A percentile compares a stretch with the other conserved stretches of the same genome.
These are phyloP conservation scores for Nothoprocta pentlandii DNA, from an alignment of 2,113 vertebrate genomes.

Conservation along the genomic window DNA sequence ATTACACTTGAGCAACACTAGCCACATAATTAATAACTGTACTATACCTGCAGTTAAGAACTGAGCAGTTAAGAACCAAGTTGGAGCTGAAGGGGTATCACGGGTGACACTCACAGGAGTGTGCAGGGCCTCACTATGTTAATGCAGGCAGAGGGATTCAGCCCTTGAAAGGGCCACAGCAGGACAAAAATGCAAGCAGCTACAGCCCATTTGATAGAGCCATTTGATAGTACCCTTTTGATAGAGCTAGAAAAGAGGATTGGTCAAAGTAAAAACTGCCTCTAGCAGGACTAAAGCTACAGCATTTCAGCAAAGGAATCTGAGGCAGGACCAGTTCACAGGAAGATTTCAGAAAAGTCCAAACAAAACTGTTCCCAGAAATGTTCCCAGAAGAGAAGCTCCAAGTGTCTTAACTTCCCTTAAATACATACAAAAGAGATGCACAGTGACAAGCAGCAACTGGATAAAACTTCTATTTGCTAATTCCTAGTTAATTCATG, in stretches of 20 bases:
- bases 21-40: background rate
- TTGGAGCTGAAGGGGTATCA: slow-evolving; percentile 36
- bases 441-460: no score
- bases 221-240: background rate
- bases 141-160: slow-evolving; percentile 13
- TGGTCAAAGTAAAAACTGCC: background rate
- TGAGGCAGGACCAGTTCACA: background rate
- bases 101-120: slow-evolving; percentile 38
- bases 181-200: slow-evolving; percentile 55
- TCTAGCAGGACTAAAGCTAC: background rate
- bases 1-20: background rate
- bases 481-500: background rate
- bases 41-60: background rate
- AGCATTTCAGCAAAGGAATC: background rate
- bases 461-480: background rate
- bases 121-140: background rate
- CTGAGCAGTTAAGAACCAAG: background rate
- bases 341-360: background rate
- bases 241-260: background rate
- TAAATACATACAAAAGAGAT: no score
- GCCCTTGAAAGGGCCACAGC: slow-evolving; percentile 30
- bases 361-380: background rate
- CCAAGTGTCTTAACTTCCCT: background rate
- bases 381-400: background rate
- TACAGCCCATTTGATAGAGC: background rate